A percentile compares a stretch with the other conserved stretches of the same genome.
These are phyloP conservation scores for Tylochromis polylepis DNA, from an alignment of 2,113 vertebrate species.

Conservation along the genomic window DNA sequence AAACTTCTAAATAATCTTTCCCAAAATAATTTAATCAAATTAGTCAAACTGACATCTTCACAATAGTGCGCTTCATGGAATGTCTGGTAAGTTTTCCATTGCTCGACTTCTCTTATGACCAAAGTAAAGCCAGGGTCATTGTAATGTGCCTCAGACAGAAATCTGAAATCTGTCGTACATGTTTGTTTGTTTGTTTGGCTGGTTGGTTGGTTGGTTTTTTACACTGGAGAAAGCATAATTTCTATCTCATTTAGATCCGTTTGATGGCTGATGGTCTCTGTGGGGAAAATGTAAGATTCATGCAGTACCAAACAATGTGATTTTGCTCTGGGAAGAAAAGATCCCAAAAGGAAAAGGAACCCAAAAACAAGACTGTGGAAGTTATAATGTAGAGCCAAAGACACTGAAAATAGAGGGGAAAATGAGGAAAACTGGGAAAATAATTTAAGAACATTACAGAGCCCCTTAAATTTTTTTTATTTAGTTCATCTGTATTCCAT, in stretches of 20 bases:
- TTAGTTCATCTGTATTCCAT: not conserved
- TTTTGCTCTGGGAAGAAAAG: not conserved
- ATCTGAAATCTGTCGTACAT: not conserved
- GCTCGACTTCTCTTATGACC: not conserved
- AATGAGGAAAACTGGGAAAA: not conserved
- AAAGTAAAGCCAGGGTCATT: not conserved
- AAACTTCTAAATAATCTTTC: not conserved
- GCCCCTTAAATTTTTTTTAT: not conserved
- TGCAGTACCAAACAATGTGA: not conserved
- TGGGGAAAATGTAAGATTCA: not conserved
- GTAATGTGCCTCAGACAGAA: not conserved
- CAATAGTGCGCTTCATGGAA: not conserved
- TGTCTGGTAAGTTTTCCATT: not conserved
- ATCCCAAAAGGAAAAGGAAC: not conserved
- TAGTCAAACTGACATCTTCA: fast-evolving
- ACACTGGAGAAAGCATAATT: not conserved
- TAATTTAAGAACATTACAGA: not conserved
- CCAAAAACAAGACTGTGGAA: not conserved
- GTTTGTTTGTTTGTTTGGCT: not conserved
- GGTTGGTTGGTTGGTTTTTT: no score
- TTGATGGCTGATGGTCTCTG: not conserved
- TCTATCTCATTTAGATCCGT: not conserved
- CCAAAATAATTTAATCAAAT: not conserved
- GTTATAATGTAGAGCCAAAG: not conserved
- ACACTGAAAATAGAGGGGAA: not conserved